Evolutionary conservation across 2,113 vertebrate genomes (phyloP).

Genomic region (Lichenostomus cassidix): DNA sequence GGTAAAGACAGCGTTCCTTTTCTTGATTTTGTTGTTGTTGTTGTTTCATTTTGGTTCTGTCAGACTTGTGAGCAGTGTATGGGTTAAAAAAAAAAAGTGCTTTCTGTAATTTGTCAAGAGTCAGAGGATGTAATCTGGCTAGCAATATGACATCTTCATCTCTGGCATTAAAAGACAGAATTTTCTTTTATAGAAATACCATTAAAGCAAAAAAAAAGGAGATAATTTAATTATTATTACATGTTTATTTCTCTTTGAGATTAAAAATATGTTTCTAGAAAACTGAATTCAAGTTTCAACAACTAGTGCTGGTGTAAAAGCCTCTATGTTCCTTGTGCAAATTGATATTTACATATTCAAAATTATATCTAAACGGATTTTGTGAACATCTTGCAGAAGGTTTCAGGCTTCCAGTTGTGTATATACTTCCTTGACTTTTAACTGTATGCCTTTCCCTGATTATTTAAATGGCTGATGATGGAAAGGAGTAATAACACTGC

Average conservation of each 20-base stretch:
- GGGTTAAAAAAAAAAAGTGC: not conserved
- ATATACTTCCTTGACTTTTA: not conserved
- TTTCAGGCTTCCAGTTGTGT: not conserved
- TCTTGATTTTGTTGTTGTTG: too few species aligned
- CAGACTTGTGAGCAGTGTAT: not conserved
- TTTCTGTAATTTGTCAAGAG: not conserved
- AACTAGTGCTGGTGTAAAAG: not conserved
- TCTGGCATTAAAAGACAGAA: not conserved
- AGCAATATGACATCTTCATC: not conserved
- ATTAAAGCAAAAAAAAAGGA: not conserved
- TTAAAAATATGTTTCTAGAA: not conserved
- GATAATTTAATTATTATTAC: not conserved
- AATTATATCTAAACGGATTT: not conserved
- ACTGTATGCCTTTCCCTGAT: not conserved
- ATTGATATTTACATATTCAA: not conserved
- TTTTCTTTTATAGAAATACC: not conserved
- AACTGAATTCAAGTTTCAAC: not conserved
- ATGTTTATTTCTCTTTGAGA: not conserved
- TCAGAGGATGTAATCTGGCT: not conserved
- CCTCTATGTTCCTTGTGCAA: not conserved
- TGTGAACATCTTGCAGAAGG: not conserved
- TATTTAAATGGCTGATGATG: not conserved
- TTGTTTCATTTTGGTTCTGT: not conserved
- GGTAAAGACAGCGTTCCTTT: not conserved
- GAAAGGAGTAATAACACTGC: not conserved